Evolutionary conservation across 2,888 invertebrate species (phyloP).

Genomic region (Panorpa germanica): DNA sequence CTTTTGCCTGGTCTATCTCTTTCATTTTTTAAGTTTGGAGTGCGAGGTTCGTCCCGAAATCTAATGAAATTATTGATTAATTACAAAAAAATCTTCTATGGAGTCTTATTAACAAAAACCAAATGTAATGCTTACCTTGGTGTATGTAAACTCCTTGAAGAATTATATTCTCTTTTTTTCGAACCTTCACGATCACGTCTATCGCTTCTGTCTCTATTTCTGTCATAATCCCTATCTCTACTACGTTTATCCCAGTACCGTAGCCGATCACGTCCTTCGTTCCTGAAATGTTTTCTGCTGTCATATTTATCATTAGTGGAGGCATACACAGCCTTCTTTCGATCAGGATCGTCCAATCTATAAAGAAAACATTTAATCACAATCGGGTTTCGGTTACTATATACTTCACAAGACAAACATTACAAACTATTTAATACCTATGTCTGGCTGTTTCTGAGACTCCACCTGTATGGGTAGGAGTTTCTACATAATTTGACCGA

Average conservation of each 20-base stretch:
- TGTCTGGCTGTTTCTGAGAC: slow-evolving; percentile 60
- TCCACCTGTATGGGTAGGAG: slow-evolving; percentile 88
- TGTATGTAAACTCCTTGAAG: slow-evolving; percentile 24
- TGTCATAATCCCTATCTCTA: slow-evolving; percentile 20
- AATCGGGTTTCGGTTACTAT: too few species aligned
- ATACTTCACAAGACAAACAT: slow-evolving; percentile 6
- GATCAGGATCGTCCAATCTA: slow-evolving; percentile 15
- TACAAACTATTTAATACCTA: slow-evolving; percentile 29
- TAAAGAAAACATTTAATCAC: slow-evolving; percentile 4
- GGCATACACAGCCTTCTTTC: slow-evolving; percentile 49
- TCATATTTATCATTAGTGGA: slow-evolving; percentile 39
- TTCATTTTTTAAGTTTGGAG: slow-evolving; percentile 50
- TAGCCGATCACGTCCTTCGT: slow-evolving; percentile 21
- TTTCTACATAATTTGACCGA: slow-evolving; percentile 64
- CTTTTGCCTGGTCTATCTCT: slow-evolving; percentile 37
- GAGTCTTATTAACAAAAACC: too few species aligned
- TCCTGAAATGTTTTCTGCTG: slow-evolving; percentile 23
- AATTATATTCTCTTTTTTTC: slow-evolving; percentile 12
- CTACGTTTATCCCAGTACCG: slow-evolving; percentile 18
- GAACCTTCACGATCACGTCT: slow-evolving; percentile 16
- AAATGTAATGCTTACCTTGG: too few species aligned
- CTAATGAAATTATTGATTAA: slow-evolving; percentile 36
- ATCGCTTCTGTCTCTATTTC: slow-evolving; percentile 15
- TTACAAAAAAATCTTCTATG: too few species aligned
- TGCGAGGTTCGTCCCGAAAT: slow-evolving; percentile 72